Evolutionary conservation across 2,888 invertebrate genomes (phyloP), one percentile per base, ranked within the genome.

Genomic region (Diaperis boleti): DNA sequence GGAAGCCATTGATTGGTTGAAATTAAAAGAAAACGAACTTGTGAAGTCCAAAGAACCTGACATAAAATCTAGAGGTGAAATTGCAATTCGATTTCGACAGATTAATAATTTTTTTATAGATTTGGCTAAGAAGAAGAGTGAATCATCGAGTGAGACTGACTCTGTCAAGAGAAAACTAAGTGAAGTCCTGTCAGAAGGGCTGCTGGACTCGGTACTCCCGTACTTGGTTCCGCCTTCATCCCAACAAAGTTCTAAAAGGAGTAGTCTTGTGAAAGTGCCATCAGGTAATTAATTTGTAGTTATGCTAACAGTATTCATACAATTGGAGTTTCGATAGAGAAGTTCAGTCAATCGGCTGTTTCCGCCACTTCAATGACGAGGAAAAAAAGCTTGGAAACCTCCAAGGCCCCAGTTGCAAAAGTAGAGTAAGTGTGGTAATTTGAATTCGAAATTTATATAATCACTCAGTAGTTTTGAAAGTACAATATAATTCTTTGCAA

Each of bases 141-240:
- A 59, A n/a, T 18, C 57, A 8, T 39, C 49, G 7, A 35, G 72
- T 33, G 62, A 70, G n/a, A 59, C 44, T 1, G 76, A 76, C 35
- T 49, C 72, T 6, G 65, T 81, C 56, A 79, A 73, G 70, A 68
- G 56, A 18, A 78, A 72, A 72, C 69, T 79, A 35, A 76, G 72
- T 65, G 80, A 92, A 82, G 87, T 93, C 0, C 85, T 94, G 65
- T 89, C 90, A 44, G 94, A 94, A 82, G 94, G 94, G 7, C 85
- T 94, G 62, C 80, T 94, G 45, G 94, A 94, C 81, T 92, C 93
- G 0, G 89, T 94, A 59, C 79, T 94, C 44, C 91, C 94, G 0
- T 92, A 92, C 74, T 84, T 94, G 68, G 84, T 89, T 8, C 86
- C 88, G 8, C 65, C 78, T 14, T 88, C 86, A 76, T 82, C 88